Evolutionary conservation across 2,888 invertebrate genomes (phyloP).

Genomic region (Ligdia adustata): DNA sequence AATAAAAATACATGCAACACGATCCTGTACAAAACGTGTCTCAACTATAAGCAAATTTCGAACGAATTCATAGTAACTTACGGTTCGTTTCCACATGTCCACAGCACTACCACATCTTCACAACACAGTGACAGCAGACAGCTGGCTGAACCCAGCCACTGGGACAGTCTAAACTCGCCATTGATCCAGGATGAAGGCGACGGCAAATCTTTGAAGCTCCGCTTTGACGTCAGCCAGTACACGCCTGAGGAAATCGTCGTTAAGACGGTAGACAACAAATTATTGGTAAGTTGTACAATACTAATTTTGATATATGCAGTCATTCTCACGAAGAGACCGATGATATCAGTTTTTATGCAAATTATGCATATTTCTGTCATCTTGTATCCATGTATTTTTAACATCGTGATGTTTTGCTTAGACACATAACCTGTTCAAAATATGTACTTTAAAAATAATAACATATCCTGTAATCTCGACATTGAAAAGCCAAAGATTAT

Average conservation of each 20-base stretch:
- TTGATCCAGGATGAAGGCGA: constrained; percentile 97
- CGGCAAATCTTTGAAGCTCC: constrained; percentile 95
- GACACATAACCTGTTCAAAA: no score
- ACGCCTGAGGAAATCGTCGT: constrained; percentile 98
- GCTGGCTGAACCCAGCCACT: constrained; percentile 86
- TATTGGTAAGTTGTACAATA: constrained; percentile 87
- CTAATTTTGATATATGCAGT: no score
- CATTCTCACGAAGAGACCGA: no score
- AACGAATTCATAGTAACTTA: constrained; percentile 5
- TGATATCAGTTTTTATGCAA: no score
- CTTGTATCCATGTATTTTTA: no score
- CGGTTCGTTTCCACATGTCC: constrained; percentile 44
- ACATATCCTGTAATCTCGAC: no score
- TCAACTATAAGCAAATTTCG: constrained; percentile 2
- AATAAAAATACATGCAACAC: no score
- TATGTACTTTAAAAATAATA: no score
- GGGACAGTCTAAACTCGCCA: constrained; percentile 96
- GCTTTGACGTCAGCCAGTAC: constrained; percentile 99
- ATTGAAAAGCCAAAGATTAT: no score
- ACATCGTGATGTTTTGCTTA: no score
- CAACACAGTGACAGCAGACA: constrained; percentile 85
- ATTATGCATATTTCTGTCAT: no score
- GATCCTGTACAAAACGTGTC: constrained; percentile 5
- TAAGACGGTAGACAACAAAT: constrained; percentile 98
- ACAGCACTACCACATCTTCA: constrained; percentile 87